Base-by-base conservation (phyloP, 2,113 vertebrate species). In the Meriones unguiculatus region DNA sequence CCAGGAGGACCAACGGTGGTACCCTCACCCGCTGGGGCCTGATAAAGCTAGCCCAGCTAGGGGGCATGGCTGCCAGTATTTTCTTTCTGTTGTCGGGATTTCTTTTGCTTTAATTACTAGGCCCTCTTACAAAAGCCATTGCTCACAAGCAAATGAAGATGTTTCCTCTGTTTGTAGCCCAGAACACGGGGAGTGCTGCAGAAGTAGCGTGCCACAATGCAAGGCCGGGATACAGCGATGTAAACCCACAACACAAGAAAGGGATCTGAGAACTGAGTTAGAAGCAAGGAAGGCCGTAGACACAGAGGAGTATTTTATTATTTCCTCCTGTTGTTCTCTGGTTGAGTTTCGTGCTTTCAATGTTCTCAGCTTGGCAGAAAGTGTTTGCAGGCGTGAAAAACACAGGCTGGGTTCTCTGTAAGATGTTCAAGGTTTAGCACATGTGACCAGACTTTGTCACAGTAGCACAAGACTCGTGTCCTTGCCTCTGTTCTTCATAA, bases 11-110 rank as follows among this genome's bases (percentile, higher is more conserved):
- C 4, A 41, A 41, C 2, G 41, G 41, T 41, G 41, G 41, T 41
- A 41, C 41, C 41, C 41, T 41, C 41, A 41, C 41, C 41, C 41
- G 41, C 41, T 41, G 41, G 41, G 41, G 41, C 41, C 41, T 41
- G 41, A 41, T 4, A 41, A 41, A 4, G 41, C 41, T 41, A 41
- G 41, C 41, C 41, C 41, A 41, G 41, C 41, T 41, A 41, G 41
- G 41, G 41, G 41, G 41, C 41, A 41, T 41, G 41, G 41, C 41
- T 41, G 41, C 41, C 99, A 62, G 78, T 75, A 87, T 90, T 94
- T 91, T 89, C 94, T 52, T 54, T 95, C 70, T 84, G 30, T 59
- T 62, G 28, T n/a, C 18, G 67, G 41, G 77, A 64, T 92, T 96
- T 80, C 75, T 95, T 77, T 80, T 80, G 86, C 69, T 95, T 90